Evolutionary conservation across 2,888 invertebrate species (phyloP).

Genomic region (Thymelicus acteon): DNA sequence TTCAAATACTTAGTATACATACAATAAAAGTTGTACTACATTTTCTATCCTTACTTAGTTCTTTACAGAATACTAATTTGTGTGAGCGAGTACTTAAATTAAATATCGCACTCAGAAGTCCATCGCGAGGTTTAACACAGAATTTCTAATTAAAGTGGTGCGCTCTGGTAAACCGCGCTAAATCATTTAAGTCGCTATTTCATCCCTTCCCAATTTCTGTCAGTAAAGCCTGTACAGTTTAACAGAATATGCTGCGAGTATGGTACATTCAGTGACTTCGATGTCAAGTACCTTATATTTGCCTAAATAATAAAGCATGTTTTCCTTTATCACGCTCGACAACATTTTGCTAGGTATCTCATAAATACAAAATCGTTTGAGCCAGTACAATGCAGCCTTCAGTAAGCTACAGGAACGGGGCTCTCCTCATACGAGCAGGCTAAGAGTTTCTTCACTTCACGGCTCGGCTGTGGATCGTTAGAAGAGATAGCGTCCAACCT

Average conservation of each 20-base stretch:
- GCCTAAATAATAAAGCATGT: conserved; percentile 19
- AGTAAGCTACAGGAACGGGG: too few species aligned
- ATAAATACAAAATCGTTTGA: too few species aligned
- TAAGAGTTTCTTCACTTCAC: too few species aligned
- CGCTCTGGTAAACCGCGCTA: conserved; percentile 41
- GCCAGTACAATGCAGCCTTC: too few species aligned
- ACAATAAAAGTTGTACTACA: not conserved
- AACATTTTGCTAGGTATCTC: too few species aligned
- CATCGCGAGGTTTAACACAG: conserved; percentile 27
- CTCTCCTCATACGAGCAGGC: too few species aligned
- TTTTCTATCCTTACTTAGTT: not conserved
- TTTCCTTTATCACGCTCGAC: too few species aligned
- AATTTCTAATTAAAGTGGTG: conserved; percentile 40
- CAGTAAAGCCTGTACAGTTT: conserved; percentile 27
- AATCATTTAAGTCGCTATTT: conserved; percentile 36
- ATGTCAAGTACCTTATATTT: conserved; percentile 18
- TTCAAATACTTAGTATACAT: not conserved
- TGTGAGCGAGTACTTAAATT: conserved; percentile 19
- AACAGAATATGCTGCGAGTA: conserved; percentile 29
- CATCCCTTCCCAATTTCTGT: conserved; percentile 27
- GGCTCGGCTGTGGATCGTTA: too few species aligned
- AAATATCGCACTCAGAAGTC: conserved; percentile 22
- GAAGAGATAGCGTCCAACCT: too few species aligned
- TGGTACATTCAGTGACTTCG: conserved; percentile 27
- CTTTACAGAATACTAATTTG: conserved; percentile 19